Evolutionary conservation across 2,888 invertebrate genomes (phyloP), one percentile per base, ranked within the genome.

Genomic region (Helobdella robusta): DNA sequence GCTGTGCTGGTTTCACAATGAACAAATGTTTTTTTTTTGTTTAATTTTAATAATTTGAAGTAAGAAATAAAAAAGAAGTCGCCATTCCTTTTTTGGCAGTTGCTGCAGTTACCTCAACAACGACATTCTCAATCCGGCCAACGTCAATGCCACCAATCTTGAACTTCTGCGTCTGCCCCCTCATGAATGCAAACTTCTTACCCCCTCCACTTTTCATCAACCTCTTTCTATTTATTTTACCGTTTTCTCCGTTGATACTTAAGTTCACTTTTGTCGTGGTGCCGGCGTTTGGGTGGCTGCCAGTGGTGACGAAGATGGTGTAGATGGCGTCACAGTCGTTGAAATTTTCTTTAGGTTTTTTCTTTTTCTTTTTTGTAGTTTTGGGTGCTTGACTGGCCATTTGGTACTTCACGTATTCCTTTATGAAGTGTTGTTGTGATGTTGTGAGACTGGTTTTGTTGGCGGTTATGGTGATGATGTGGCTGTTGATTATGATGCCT

Each of bases 221-320:
- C 11, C 6, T 20, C 32, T 15, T 61, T n/a, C 32, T 61, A 18
- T 11, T 23, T 20, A 61, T 44, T 4, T 61, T 61, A 15, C 44
- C 46, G 15, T 18, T 15, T 6, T 25, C 5, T 2, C 61, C 61
- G 46, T 75, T 74, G 64, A 79, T 63, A 40, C 75, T 72, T 28
- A 78, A 67, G 66, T 74, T 78, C 25, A 79, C 77, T 1, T 74
- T 68, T 15, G 79, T 76, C 59, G 75, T 74, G 1, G 80, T 79
- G 8, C 77, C 77, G 3, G 78, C 78, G 60, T 74, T 74, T 1
- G 70, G 65, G 61, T 73, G 72, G 67, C 79, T 75, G 0, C 77
- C 77, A 0, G 80, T 79, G 28, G 71, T 71, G 20, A 79, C 77
- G 2, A 73, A 74, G 52, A 79, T 75, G 25, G 72, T 71, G 69